phyloP scores from a whole-genome alignment of 2,797 vertebrate species.

The Alectoris magna region DNA sequence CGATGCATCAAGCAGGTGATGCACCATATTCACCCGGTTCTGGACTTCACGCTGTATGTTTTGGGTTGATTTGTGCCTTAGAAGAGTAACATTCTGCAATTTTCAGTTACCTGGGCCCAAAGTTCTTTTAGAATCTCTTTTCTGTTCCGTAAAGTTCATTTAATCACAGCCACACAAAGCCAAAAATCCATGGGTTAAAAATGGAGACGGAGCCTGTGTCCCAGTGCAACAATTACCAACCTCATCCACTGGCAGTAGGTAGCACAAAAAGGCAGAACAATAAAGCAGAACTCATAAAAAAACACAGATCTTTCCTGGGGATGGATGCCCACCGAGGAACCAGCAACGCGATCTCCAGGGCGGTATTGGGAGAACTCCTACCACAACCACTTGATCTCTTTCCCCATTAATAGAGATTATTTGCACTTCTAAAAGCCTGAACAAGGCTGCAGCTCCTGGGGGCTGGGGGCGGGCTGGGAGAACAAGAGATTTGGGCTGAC shows the following conservation, averaged over 20 bases:
- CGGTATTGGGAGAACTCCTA: neutral
- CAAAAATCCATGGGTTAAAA: neutral
- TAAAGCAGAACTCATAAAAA: neutral
- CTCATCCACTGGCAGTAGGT: neutral
- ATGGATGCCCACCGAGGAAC: neutral
- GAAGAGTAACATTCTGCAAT: accelerated
- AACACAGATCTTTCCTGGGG: neutral
- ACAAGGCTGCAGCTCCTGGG: conserved; percentile 20
- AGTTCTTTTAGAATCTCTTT: neutral
- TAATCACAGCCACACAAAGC: neutral
- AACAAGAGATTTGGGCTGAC: conserved; percentile 30
- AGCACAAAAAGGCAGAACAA: neutral
- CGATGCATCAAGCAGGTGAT: accelerated
- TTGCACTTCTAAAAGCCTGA: conserved; percentile 45
- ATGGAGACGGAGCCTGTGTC: neutral
- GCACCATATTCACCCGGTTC: accelerated
- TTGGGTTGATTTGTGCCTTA: neutral
- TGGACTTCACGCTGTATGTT: accelerated
- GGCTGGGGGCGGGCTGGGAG: neutral
- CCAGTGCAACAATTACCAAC: accelerated
- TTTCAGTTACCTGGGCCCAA: accelerated
- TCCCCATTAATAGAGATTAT: conserved; percentile 25
- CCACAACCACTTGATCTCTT: neutral
- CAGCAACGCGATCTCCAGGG: neutral
- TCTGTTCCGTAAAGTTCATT: accelerated